These are phyloP conservation scores for Drosophila eugracilis DNA, from an alignment of 1,140 invertebrate species.

Conservation along the genomic window DNA sequence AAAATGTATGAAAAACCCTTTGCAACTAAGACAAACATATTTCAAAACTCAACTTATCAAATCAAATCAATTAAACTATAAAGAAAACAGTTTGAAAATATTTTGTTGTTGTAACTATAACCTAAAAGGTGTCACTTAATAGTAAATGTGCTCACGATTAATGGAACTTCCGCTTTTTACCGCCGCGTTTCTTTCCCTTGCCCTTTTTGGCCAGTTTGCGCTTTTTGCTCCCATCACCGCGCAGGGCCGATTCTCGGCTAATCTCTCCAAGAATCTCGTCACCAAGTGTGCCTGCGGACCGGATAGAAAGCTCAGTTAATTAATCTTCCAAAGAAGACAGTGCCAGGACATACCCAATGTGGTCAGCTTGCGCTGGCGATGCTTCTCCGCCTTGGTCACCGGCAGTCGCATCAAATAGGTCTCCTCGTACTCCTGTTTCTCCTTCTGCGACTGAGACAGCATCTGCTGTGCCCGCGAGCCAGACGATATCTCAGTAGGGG, in stretches of 20 bases:
- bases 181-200: slow-evolving; percentile 82
- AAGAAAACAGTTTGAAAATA: background rate
- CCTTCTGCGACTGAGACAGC: slow-evolving; percentile 88
- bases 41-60: slow-evolving; percentile 13
- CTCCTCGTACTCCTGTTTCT: slow-evolving; percentile 95
- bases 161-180: slow-evolving; percentile 86
- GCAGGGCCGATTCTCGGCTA: slow-evolving; percentile 76
- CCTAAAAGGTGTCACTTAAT: slow-evolving; percentile 28
- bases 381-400: slow-evolving; percentile 94
- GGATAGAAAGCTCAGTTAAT: background rate
- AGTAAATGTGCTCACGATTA: slow-evolving; percentile 65
- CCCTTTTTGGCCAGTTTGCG: slow-evolving; percentile 85
- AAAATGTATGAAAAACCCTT: slow-evolving; percentile 16
- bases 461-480: slow-evolving; percentile 89
- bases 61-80: slow-evolving; percentile 2
- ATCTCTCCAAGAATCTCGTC: slow-evolving; percentile 91
- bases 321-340: background rate
- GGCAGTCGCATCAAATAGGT: slow-evolving; percentile 95
- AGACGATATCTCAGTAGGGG: slow-evolving; percentile 93
- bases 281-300: slow-evolving; percentile 87
- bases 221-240: slow-evolving; percentile 85
- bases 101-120: slow-evolving; percentile 26
- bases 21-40: background rate
- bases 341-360: slow-evolving; percentile 87
- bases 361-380: slow-evolving; percentile 90